These are phyloP conservation scores for Ypsolopha sequella DNA, from an alignment of 2,888 invertebrate genomes.

Conservation along the genomic window DNA sequence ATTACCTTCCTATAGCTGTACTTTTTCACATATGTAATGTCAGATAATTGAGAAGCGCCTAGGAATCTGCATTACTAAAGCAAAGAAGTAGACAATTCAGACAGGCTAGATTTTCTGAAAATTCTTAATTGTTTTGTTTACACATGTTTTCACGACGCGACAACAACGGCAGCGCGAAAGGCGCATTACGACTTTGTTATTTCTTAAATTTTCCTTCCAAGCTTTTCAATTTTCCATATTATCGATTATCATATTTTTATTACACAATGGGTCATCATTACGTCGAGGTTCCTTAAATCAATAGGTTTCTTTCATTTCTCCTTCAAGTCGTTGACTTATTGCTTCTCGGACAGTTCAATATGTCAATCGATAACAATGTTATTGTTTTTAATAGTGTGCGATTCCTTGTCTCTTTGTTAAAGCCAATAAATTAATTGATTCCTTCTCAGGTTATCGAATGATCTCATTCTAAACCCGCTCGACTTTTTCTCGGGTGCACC, in stretches of 20 bases:
- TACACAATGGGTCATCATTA: background rate
- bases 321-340: conserved; percentile 51
- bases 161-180: no score
- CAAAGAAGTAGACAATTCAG: no score
- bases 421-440: conserved; percentile 26
- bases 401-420: conserved; percentile 19
- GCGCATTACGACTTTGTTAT: no score
- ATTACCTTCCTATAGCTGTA: background rate
- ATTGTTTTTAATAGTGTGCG: conserved; percentile 22
- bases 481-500: conserved; percentile 19
- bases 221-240: background rate
- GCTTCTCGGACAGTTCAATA: conserved; percentile 39
- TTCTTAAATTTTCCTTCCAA: no score
- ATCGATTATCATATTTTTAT: no score
- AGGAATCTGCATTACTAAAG: no score
- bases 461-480: conserved; percentile 13
- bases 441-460: conserved; percentile 12
- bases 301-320: conserved; percentile 39
- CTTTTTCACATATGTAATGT: background rate
- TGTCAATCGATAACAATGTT: conserved; percentile 48
- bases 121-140: no score
- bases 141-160: no score
- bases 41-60: no score
- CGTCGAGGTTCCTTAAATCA: conserved; percentile 16
- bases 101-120: no score